phyloP scores from a whole-genome alignment of 2,888 invertebrate species.

The Drosophila infuscata region DNA sequence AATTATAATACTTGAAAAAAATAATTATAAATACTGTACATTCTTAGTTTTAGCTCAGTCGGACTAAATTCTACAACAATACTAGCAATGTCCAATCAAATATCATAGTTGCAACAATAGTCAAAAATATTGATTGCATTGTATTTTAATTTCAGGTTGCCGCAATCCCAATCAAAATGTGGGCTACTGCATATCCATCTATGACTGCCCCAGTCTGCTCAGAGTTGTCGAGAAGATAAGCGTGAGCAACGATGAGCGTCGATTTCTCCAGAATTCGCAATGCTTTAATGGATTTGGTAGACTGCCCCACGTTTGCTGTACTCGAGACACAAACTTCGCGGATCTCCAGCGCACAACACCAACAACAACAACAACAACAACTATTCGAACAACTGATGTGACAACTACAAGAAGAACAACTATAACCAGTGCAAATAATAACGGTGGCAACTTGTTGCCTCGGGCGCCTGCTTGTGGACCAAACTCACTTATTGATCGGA shows the following conservation, averaged over 20 bases:
- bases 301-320: slow-evolving; percentile 82
- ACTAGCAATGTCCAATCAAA: not conserved
- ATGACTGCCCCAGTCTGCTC: slow-evolving; percentile 79
- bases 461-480: slow-evolving; percentile 80
- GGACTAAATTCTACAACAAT: not conserved
- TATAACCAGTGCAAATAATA: slow-evolving; percentile 30
- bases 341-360: slow-evolving; percentile 7
- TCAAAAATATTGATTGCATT: not conserved
- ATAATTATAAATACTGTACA: not conserved
- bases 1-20: not conserved
- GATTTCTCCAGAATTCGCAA: slow-evolving; percentile 78
- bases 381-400: slow-evolving; percentile 4
- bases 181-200: slow-evolving; percentile 82
- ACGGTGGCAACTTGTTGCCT: slow-evolving; percentile 75
- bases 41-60: not conserved
- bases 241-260: slow-evolving; percentile 52
- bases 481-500: slow-evolving; percentile 85
- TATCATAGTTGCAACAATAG: not conserved
- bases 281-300: slow-evolving; percentile 76
- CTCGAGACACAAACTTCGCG: slow-evolving; percentile 65
- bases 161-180: slow-evolving; percentile 79
- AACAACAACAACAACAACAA: slow-evolving; percentile 11
- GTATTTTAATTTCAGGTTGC: slow-evolving; percentile 85
- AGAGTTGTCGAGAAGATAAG: slow-evolving; percentile 56
- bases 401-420: slow-evolving; percentile 5